Evolutionary conservation across 2,888 invertebrate genomes (phyloP).

Genomic region (Germaria angustata): DNA sequence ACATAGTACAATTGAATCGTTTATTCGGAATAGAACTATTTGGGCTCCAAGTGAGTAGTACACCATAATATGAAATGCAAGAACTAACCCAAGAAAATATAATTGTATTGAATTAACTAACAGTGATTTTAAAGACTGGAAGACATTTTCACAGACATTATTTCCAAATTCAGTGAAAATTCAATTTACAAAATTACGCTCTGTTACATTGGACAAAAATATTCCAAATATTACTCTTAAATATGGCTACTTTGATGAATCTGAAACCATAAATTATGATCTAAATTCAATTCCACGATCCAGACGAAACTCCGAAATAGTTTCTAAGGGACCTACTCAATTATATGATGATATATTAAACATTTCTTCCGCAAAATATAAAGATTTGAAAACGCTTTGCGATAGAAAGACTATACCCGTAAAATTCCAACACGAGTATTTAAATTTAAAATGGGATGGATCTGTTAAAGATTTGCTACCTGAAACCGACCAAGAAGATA

Average conservation of each 20-base stretch:
- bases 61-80: constrained; percentile 41
- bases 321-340: constrained; percentile 48
- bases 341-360: constrained; percentile 45
- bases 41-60: constrained; percentile 48
- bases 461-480: constrained; percentile 43
- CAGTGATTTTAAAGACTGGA: constrained; percentile 46
- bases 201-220: no score
- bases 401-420: constrained; percentile 29
- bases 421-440: constrained; percentile 46
- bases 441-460: constrained; percentile 38
- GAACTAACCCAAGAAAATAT: constrained; percentile 30
- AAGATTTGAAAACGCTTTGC: constrained; percentile 23
- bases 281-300: constrained; percentile 27
- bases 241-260: constrained; percentile 30
- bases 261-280: neutral
- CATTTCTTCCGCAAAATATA: constrained; percentile 38
- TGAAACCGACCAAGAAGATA: constrained; percentile 43
- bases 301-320: constrained; percentile 36
- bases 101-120: constrained; percentile 33
- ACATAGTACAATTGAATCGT: constrained; percentile 44
- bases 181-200: no score
- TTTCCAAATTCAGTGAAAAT: no score
- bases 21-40: constrained; percentile 39
- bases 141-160: constrained; percentile 46
- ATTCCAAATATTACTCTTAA: constrained; percentile 29